A percentile compares a stretch with the other conserved stretches of the same genome.
Conservation (phyloP, 2,113 vertebrate species). For the Picathartes gymnocephalus region DNA sequence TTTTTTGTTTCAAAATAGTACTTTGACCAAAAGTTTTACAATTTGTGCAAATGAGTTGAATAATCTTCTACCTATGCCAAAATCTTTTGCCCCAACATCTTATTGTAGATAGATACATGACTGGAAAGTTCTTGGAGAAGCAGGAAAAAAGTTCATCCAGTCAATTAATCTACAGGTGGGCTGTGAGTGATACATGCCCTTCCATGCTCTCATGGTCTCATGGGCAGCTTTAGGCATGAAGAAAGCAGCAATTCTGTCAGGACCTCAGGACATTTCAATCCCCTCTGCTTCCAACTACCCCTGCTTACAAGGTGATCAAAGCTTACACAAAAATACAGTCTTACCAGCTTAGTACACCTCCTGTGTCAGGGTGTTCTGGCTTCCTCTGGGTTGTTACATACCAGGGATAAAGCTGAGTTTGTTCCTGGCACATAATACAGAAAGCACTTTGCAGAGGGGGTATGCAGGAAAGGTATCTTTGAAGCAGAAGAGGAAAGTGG, state of each 20-base stretch:
- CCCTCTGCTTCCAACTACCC: neutral
- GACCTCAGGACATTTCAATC: neutral
- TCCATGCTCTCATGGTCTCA: neutral
- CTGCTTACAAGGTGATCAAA: neutral
- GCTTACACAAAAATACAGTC: neutral
- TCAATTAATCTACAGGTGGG: neutral
- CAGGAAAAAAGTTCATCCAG: neutral
- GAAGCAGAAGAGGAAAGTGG: neutral
- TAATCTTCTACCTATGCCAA: neutral
- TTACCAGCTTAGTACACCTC: neutral
- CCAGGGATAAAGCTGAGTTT: neutral
- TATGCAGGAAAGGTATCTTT: neutral
- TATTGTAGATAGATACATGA: neutral
- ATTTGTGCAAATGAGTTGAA: neutral
- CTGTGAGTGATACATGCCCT: neutral
- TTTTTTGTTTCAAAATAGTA: neutral
- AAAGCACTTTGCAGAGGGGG: neutral
- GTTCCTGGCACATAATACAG: neutral
- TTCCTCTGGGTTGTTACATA: neutral
- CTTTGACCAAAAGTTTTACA: neutral
- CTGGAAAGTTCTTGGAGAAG: neutral
- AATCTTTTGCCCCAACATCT: neutral
- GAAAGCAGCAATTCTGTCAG: neutral
- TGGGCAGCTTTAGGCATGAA: neutral
- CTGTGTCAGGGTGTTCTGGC: neutral